A percentile compares a stretch with the other conserved stretches of the same genome.
phyloP scores from a whole-genome alignment of 2,888 invertebrate species.

The Philereme transversata region DNA sequence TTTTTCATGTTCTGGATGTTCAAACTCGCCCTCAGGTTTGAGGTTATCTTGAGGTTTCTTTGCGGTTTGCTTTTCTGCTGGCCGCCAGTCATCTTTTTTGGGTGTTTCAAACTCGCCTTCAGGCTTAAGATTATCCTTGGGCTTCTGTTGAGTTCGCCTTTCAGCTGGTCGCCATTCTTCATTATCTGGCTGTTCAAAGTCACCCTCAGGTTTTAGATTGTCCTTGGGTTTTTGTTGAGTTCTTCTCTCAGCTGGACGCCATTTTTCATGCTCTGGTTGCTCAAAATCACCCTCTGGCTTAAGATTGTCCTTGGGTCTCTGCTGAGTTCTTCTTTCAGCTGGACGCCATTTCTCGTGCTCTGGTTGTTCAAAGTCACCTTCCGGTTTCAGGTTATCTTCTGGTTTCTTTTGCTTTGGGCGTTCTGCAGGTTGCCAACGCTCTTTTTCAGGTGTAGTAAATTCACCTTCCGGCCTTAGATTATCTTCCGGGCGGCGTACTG shows the following conservation, averaged over 20 bases:
- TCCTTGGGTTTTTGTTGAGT: constrained; percentile 68
- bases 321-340: constrained; percentile 59
- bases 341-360: constrained; percentile 60
- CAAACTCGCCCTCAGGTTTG: constrained; percentile 81
- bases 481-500: constrained; percentile 70
- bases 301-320: constrained; percentile 67
- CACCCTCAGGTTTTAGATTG: constrained; percentile 80
- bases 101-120: constrained; percentile 84
- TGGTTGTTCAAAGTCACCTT: constrained; percentile 81
- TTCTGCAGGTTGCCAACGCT: constrained; percentile 57
- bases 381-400: constrained; percentile 81
- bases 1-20: constrained; percentile 56
- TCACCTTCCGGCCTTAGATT: constrained; percentile 82
- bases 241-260: constrained; percentile 72
- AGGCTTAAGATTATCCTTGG: constrained; percentile 79
- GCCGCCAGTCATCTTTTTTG: constrained; percentile 57
- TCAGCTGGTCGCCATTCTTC: constrained; percentile 74
- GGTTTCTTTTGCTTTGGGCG: constrained; percentile 80
- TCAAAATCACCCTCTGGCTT: constrained; percentile 85
- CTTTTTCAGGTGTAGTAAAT: constrained; percentile 68
- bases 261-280: constrained; percentile 69
- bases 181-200: constrained; percentile 67
- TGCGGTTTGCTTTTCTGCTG: constrained; percentile 26
- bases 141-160: constrained; percentile 62
- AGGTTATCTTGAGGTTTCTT: constrained; percentile 75